These are phyloP conservation scores for Thera obeliscata DNA, from an alignment of 2,888 invertebrate species.

Conservation along the genomic window DNA sequence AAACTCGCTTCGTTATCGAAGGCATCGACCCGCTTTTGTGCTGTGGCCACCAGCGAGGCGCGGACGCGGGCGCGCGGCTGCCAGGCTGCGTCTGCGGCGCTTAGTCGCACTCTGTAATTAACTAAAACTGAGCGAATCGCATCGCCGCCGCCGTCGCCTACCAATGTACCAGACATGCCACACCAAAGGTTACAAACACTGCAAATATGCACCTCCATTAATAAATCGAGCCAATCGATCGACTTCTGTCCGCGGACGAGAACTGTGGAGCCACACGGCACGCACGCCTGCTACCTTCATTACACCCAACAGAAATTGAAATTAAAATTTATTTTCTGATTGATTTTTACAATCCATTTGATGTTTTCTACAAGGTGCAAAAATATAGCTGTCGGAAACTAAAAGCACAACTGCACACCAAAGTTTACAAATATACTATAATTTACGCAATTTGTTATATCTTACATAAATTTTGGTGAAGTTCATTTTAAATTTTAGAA, in stretches of 20 bases:
- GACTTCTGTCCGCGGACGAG: slow-evolving; percentile 39
- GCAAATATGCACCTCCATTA: slow-evolving; percentile 63
- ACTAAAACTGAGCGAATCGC: slow-evolving; percentile 71
- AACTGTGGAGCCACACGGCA: slow-evolving; percentile 2
- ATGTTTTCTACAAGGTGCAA: neutral
- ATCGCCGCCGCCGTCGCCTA: slow-evolving; percentile 34
- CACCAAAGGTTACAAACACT: slow-evolving; percentile 64
- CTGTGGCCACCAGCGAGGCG: slow-evolving; percentile 66
- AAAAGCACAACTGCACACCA: neutral
- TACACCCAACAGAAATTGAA: neutral
- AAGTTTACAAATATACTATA: no score
- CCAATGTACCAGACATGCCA: slow-evolving; percentile 54
- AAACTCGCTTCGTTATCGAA: slow-evolving; percentile 81
- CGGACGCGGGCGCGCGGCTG: slow-evolving; percentile 48
- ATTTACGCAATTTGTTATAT: no score
- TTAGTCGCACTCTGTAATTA: slow-evolving; percentile 77
- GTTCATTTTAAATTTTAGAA: neutral
- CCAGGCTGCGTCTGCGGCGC: slow-evolving; percentile 53
- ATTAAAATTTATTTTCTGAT: slow-evolving; percentile 10
- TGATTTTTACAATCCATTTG: slow-evolving; percentile 9
- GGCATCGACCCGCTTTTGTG: slow-evolving; percentile 82
- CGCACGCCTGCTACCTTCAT: slow-evolving; percentile 11
- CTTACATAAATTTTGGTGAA: no score
- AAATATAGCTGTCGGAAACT: neutral
- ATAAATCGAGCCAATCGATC: slow-evolving; percentile 48